Evolutionary conservation across 2,797 vertebrate genomes (phyloP).

Genomic region (Notamacropus eugenii): DNA sequence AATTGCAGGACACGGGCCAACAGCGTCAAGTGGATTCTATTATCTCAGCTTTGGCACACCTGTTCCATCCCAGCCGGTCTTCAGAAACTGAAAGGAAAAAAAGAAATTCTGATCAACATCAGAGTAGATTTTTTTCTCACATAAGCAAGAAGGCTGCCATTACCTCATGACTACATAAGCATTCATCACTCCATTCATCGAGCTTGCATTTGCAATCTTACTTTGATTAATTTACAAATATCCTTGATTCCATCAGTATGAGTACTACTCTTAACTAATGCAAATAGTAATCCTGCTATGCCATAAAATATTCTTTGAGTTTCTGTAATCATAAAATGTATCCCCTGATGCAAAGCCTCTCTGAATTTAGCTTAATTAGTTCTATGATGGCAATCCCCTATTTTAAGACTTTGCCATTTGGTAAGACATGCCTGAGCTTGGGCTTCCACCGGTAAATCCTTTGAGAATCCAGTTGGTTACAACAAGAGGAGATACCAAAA

Average conservation of each 20-base stretch:
- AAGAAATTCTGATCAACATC: constrained; percentile 34
- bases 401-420: neutral
- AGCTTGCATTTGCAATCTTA: neutral
- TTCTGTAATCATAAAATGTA: too few species aligned
- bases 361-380: neutral
- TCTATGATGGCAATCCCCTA: neutral
- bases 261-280: neutral
- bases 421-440: neutral
- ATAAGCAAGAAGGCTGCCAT: neutral
- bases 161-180: neutral
- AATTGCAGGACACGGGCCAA: constrained; percentile 60
- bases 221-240: neutral
- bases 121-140: neutral
- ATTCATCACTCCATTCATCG: neutral
- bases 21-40: constrained; percentile 42
- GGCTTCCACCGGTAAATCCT: neutral
- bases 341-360: neutral
- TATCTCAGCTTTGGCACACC: constrained; percentile 79
- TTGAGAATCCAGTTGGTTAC: neutral
- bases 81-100: constrained; percentile 80
- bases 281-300: neutral
- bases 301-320: neutral
- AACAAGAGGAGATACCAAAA: neutral
- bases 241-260: neutral
- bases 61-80: constrained; percentile 82